Base-by-base conservation (phyloP, 2,888 invertebrate genomes). In the Himalopsyche kuldschensis region DNA sequence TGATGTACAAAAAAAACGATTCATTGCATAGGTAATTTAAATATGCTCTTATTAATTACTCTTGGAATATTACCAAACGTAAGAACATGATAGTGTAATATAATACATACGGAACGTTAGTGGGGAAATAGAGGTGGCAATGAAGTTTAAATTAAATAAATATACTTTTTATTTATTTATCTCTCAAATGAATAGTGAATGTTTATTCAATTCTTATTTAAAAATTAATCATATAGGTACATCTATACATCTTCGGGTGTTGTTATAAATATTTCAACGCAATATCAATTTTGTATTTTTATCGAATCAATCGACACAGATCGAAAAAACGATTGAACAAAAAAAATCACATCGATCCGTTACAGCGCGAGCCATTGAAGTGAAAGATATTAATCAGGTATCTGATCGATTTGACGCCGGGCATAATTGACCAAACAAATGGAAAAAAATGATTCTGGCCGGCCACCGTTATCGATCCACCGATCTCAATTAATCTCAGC, bases 401-500 rank as follows among this genome's bases (percentile, higher is more conserved):
- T 63, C 63, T 78, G 46, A 83, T 83, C 78, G 63, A 46, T 24
- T 46, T 80, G 83, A 83, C 83, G 79, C 80, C 47, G 80, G 77
- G 55, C 83, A 77, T 78, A 80, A 80, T 76, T 77, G 83, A 79
- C 80, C 80, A 83, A 83, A 80, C 77, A 83, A 31, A 79, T 31
- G 48, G 20, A 47, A 30, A 81, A 81, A 77, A 78, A 63, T 27
- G 41, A 48, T 78, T 69, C 55, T 46, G 41, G n/a, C 27, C n/a
- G 15, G 48, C 78, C 48, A 48, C 82, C 79, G 82, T 80, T 80
- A 83, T 83, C 83, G 47, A 10, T 11, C n/a, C 30, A 41, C 63
- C 32, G 63, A 82, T 82, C 82, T 82, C 78, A 78, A 82, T 78
- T 81, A 81, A 81, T 76, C 48, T 75, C 81, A 46, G 24, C 81